Evolutionary conservation across 2,888 invertebrate genomes (phyloP).

Genomic region (Lymantria dispar): DNA sequence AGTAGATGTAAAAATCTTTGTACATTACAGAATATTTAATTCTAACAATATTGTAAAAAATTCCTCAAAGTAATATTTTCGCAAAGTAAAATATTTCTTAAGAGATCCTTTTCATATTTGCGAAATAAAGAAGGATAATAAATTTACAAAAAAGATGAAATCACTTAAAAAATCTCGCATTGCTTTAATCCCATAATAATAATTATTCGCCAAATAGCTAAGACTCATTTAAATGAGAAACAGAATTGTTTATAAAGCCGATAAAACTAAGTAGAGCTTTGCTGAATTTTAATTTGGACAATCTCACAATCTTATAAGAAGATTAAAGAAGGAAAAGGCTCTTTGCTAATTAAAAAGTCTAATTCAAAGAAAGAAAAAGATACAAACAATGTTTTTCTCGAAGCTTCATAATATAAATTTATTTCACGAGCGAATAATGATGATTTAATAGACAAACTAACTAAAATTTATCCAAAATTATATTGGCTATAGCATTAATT

Average conservation of each 20-base stretch:
- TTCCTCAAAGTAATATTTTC: neutral
- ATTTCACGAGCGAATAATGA: neutral
- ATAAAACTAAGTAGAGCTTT: conserved; percentile 56
- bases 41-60: neutral
- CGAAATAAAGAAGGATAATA: neutral
- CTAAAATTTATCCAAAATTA: no score
- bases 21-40: neutral
- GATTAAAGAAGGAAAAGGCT: conserved; percentile 61
- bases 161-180: conserved; percentile 13
- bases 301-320: conserved; percentile 68
- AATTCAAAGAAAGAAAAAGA: conserved; percentile 57
- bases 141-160: conserved; percentile 1
- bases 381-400: neutral
- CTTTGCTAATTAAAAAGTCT: conserved; percentile 71
- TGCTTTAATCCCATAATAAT: conserved; percentile 24
- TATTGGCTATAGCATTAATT: no score
- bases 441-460: neutral
- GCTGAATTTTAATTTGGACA: conserved; percentile 67
- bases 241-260: conserved; percentile 49
- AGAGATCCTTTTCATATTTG: neutral
- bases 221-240: conserved; percentile 47
- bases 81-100: neutral
- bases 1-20: neutral
- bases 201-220: conserved; percentile 34
- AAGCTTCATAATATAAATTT: neutral